Evolutionary conservation across 2,888 invertebrate genomes (phyloP).

Genomic region (Chaetogeoica ovagalla): DNA sequence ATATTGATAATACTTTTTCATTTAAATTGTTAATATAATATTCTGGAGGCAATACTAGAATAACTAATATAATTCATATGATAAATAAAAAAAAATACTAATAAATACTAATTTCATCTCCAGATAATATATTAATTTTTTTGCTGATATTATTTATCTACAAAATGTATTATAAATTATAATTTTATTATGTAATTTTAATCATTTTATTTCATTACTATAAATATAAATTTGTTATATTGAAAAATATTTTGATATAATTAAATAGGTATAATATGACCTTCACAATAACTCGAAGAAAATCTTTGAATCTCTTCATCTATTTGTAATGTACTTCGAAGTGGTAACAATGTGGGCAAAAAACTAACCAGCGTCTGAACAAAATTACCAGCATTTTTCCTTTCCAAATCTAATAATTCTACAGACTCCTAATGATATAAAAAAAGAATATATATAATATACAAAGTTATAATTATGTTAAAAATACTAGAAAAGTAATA

Average conservation of each 20-base stretch:
- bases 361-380: constrained; percentile 68
- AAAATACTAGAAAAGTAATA: too few species aligned
- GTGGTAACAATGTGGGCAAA: constrained; percentile 74
- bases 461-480: too few species aligned
- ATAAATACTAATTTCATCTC: too few species aligned
- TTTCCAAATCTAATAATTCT: constrained; percentile 68
- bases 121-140: too few species aligned
- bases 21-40: too few species aligned
- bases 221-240: neutral
- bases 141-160: too few species aligned
- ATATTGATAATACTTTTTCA: neutral
- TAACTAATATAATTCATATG: too few species aligned
- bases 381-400: constrained; percentile 84
- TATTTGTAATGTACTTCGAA: constrained; percentile 78
- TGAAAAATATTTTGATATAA: neutral
- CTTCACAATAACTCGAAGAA: constrained; percentile 86
- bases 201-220: neutral
- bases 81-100: too few species aligned
- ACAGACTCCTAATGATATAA: constrained; percentile 30
- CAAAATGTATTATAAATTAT: too few species aligned
- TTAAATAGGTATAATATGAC: constrained; percentile 62
- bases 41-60: too few species aligned
- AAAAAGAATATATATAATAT: neutral
- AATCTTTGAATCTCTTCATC: constrained; percentile 91
- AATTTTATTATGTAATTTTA: too few species aligned